phyloP scores from a whole-genome alignment of 2,888 invertebrate species.

The Anaspis maculata region DNA sequence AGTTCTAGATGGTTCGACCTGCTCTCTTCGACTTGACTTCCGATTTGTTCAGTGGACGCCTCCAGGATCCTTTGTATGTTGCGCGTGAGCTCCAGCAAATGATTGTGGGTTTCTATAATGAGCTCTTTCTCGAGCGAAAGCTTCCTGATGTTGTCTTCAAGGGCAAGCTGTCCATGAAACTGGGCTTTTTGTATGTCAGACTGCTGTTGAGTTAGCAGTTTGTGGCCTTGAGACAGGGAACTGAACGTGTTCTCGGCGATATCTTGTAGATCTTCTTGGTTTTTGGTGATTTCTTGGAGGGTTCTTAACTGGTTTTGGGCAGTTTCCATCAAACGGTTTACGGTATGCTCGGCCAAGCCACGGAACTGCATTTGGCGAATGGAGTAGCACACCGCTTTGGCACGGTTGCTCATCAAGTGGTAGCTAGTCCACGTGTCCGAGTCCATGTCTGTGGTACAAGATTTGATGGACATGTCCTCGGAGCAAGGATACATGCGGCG shows the following conservation, averaged over 20 bases:
- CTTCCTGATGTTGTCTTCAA: slow-evolving; percentile 49
- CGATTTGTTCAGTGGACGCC: slow-evolving; percentile 44
- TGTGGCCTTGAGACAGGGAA: slow-evolving; percentile 26
- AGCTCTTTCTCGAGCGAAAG: slow-evolving; percentile 52
- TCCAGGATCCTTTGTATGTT: slow-evolving; percentile 50
- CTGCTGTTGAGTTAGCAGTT: slow-evolving; percentile 41
- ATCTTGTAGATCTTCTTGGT: slow-evolving; percentile 31
- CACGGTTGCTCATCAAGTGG: slow-evolving; percentile 57
- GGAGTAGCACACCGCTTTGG: slow-evolving; percentile 58
- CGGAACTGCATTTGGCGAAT: slow-evolving; percentile 57
- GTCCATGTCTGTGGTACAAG: slow-evolving; percentile 59
- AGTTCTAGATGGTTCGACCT: slow-evolving; percentile 48
- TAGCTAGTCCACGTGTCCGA: slow-evolving; percentile 62
- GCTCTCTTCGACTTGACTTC: slow-evolving; percentile 44
- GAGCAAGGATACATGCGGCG: slow-evolving; percentile 52
- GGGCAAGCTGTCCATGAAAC: slow-evolving; percentile 42
- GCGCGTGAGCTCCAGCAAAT: slow-evolving; percentile 47
- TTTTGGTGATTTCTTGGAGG: slow-evolving; percentile 30
- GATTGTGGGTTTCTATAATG: slow-evolving; percentile 50
- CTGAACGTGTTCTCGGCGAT: slow-evolving; percentile 32
- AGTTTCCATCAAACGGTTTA: slow-evolving; percentile 53
- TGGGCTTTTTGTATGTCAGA: slow-evolving; percentile 45
- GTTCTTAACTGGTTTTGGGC: slow-evolving; percentile 33
- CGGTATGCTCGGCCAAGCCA: slow-evolving; percentile 54
- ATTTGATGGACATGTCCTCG: slow-evolving; percentile 52